Evolutionary conservation across 2,888 invertebrate genomes (phyloP), one percentile per base, ranked within the genome.

Genomic region (Pristionchus entomophagus): DNA sequence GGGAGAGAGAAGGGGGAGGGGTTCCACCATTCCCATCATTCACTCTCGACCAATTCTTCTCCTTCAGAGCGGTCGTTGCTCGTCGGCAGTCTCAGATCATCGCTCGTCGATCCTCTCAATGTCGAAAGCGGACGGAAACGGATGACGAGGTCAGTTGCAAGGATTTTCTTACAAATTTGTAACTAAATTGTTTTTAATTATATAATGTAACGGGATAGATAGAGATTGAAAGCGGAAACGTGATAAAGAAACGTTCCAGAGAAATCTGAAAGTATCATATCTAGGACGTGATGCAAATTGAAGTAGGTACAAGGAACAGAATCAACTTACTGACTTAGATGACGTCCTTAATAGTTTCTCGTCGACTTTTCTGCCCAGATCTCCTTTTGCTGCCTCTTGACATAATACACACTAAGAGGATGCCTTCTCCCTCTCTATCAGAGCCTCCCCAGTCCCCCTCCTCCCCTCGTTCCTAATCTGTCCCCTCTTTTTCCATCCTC

Each of bases 71-170:
- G 49, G 62, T 78, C 85, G 45, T 85, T 17, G 86, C 86, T 29
- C 53, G 86, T 29, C 78, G 86, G 1, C 86, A 86, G 78, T 78
- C 78, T 29, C 86, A 78, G 59, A 73, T 78, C 59, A 69, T 73
- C 56, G 49, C 45, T 2, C 86, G 86, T 19, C 86, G 80, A n/a
- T 45, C 78, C 10, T 80, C 78, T 22, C 80, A 77, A 80, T 80
- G 86, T 35, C 32, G 80, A 41, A 77, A 62, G 35, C 26, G 81
- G 12, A 22, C 59, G 26, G 86, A 86, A 35, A 86, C 78, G 35
- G 86, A 86, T 78, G 86, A 78, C 26, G 80, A 78, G 53, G 78
- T 78, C 19, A 35, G 45, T 1, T 77, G n/a, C 51, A 14, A n/a
- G 2, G n/a, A 73, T 56, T 56, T 14, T 45, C 14, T 45, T 45